These are phyloP conservation scores for Aradus depressus DNA, from an alignment of 2,888 invertebrate genomes.

Conservation along the genomic window DNA sequence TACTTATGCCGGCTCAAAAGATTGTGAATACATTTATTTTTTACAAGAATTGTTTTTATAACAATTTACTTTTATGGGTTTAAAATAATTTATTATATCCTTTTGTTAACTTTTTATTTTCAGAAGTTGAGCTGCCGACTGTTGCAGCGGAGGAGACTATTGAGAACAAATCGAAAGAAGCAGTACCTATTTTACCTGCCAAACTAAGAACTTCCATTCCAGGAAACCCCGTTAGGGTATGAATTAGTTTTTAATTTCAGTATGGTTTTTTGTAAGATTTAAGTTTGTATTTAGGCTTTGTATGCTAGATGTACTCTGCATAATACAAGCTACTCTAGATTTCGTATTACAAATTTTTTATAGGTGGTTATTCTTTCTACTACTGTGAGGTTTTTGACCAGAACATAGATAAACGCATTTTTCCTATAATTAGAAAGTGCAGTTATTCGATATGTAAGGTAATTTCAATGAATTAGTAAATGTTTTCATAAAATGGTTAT, in stretches of 20 bases:
- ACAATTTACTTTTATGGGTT: too few species aligned
- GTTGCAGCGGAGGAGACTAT: slow-evolving; percentile 1
- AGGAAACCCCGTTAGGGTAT: slow-evolving; percentile 7
- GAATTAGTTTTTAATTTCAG: not conserved
- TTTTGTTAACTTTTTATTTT: not conserved
- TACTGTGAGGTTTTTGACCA: too few species aligned
- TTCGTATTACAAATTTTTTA: not conserved
- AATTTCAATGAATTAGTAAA: too few species aligned
- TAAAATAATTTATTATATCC: too few species aligned
- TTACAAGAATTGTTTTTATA: too few species aligned
- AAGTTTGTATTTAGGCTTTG: not conserved
- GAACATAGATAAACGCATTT: too few species aligned
- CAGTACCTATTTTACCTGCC: slow-evolving; percentile 8
- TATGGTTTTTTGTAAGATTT: not conserved
- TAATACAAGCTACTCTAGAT: not conserved
- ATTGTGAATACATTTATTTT: too few species aligned
- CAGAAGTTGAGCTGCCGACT: slow-evolving; percentile 9
- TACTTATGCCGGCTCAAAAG: too few species aligned
- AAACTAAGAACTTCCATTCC: slow-evolving; percentile 6
- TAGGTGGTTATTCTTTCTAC: not conserved
- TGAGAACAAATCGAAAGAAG: slow-evolving; percentile 5
- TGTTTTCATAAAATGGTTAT: too few species aligned
- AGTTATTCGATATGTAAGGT: too few species aligned
- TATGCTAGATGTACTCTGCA: not conserved
- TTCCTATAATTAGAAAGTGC: too few species aligned